Percentiles rank a stretch among this genome's conserved stretches.
Evolutionary conservation across 1,140 invertebrate genomes (phyloP).

Genomic region (Musca domestica): DNA sequence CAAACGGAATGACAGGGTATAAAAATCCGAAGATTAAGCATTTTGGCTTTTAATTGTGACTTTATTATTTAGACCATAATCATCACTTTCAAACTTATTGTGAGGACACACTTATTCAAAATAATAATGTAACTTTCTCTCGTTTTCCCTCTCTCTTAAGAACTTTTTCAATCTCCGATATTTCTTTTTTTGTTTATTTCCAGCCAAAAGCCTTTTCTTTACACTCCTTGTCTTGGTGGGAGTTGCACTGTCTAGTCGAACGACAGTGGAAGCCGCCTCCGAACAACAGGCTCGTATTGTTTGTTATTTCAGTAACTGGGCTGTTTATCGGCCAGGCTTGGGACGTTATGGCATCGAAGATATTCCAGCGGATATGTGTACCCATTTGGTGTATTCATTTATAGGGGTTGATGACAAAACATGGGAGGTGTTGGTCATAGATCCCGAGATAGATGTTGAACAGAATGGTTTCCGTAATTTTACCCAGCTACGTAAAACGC

Average conservation of each 20-base stretch:
- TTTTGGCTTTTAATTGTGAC: no score
- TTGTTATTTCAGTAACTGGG: conserved; percentile 92
- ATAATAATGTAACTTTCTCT: no score
- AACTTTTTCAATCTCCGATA: neutral
- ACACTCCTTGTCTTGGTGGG: conserved; percentile 31
- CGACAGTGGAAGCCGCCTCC: conserved; percentile 9
- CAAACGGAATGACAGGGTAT: no score
- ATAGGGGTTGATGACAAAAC: conserved; percentile 77
- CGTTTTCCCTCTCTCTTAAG: no score
- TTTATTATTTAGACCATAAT: no score
- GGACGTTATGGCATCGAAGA: conserved; percentile 80
- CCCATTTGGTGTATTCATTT: conserved; percentile 88
- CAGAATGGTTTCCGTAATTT: conserved; percentile 81
- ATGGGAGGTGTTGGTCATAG: conserved; percentile 76
- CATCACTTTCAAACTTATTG: no score
- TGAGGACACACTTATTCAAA: no score
- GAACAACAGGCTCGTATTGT: conserved; percentile 63
- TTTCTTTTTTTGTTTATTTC: neutral
- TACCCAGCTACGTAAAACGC: conserved; percentile 67
- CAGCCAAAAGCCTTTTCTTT: conserved; percentile 17
- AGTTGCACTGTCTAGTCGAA: conserved; percentile 12
- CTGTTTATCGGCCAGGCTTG: conserved; percentile 78
- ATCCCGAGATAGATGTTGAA: conserved; percentile 76
- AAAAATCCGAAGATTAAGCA: no score
- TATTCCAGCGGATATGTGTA: conserved; percentile 78